Conservation (phyloP, 2,888 invertebrate genomes). For the Megalurothrips usitatus region DNA sequence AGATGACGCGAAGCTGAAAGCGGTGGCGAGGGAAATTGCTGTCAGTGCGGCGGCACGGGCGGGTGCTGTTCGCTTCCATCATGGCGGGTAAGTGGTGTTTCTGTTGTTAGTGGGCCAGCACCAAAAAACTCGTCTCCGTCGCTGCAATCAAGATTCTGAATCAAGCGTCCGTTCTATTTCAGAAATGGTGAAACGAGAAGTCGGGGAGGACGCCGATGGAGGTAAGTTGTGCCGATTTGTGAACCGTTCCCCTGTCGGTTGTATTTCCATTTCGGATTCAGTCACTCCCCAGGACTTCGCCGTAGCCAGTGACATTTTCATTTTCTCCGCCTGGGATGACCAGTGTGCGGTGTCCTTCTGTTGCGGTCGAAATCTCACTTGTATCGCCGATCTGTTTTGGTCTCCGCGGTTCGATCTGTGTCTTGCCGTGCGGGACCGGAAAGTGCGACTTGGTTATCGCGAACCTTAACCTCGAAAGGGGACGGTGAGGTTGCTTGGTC, state of each 20-base stretch:
- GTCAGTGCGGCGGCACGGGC: no score
- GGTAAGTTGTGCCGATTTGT: background rate
- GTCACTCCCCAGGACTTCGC: background rate
- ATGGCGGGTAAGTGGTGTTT: constrained; percentile 6
- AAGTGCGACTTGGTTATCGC: no score
- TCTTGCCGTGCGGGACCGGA: no score
- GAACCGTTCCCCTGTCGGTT: background rate
- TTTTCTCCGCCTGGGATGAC: no score
- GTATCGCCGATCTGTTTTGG: no score
- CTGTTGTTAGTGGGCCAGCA: constrained; percentile 15
- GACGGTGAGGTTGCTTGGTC: background rate
- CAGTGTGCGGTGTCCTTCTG: no score
- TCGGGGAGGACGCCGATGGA: background rate
- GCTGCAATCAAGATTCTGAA: background rate
- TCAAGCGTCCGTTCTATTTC: background rate
- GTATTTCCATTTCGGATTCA: background rate
- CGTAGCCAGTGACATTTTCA: background rate
- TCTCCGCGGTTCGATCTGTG: no score
- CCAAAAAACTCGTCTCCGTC: background rate
- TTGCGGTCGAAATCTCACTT: no score
- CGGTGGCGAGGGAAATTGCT: no score
- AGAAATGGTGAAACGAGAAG: constrained; percentile 14
- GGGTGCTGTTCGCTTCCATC: background rate
- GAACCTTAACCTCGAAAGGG: background rate
- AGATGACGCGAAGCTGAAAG: no score